Percentiles rank a stretch among this genome's conserved stretches.
Evolutionary conservation across 2,888 invertebrate species (phyloP).

Genomic region (Globia sparganii): DNA sequence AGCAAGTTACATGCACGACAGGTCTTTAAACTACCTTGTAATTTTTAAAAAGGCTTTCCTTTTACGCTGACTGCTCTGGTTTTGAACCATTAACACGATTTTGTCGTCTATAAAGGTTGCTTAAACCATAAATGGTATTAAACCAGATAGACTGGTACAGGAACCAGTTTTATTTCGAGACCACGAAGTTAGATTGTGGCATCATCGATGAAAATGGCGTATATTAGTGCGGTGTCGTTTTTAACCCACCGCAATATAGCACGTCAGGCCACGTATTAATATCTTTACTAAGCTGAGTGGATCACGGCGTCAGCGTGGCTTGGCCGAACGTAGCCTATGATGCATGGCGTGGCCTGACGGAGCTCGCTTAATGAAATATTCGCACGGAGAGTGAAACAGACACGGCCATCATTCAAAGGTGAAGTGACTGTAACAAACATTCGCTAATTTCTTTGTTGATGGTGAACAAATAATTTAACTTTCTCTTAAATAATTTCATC

Average conservation of each 20-base stretch:
- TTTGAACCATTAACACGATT: background rate
- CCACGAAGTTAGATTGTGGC: slow-evolving; percentile 52
- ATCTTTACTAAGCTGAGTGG: slow-evolving; percentile 86
- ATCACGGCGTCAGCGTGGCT: slow-evolving; percentile 85
- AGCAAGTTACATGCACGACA: slow-evolving; percentile 56
- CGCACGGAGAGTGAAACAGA: slow-evolving; percentile 83
- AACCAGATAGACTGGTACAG: slow-evolving; percentile 3
- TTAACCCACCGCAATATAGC: slow-evolving; percentile 73
- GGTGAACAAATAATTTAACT: background rate
- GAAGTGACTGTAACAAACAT: slow-evolving; percentile 77
- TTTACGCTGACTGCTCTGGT: background rate
- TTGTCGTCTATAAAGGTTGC: background rate
- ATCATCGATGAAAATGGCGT: slow-evolving; percentile 48
- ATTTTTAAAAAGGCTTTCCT: background rate
- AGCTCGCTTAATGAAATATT: slow-evolving; percentile 89
- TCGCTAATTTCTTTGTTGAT: slow-evolving; percentile 67
- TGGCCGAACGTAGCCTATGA: slow-evolving; percentile 84
- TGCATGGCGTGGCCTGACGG: slow-evolving; percentile 84
- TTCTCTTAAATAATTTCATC: background rate
- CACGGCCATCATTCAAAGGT: slow-evolving; percentile 86
- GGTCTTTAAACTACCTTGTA: slow-evolving; percentile 13
- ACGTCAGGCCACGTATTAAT: slow-evolving; percentile 83
- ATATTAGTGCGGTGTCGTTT: slow-evolving; percentile 58
- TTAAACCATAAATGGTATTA: background rate
- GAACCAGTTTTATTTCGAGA: slow-evolving; percentile 26